Conservation (phyloP, 2,888 invertebrate species). For the Rotaria sp. region DNA sequence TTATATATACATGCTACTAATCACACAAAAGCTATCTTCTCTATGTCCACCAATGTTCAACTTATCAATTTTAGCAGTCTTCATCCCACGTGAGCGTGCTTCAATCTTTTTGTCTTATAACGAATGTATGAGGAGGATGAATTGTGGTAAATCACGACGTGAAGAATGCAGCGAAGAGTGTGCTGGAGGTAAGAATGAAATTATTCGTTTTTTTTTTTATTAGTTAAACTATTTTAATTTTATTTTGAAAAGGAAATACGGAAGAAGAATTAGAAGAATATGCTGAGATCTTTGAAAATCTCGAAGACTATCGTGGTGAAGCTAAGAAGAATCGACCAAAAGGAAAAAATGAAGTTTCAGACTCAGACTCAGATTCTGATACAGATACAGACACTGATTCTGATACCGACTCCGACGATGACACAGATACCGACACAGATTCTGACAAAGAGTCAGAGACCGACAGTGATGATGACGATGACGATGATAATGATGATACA, state of each 20-base stretch:
- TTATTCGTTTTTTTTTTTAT: not conserved
- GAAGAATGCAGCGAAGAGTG: slow-evolving; percentile 41
- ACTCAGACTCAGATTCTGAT: not conserved
- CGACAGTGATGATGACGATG: not conserved
- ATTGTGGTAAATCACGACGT: slow-evolving; percentile 32
- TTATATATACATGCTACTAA: not conserved
- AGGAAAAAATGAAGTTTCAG: not conserved
- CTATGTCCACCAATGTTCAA: not conserved
- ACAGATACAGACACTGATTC: not conserved
- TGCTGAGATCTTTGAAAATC: slow-evolving; percentile 37
- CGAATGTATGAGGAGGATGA: slow-evolving; percentile 41
- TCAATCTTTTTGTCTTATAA: slow-evolving; percentile 41
- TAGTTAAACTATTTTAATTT: not conserved
- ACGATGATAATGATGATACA: not conserved
- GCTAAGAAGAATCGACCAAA: not conserved
- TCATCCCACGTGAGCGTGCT: slow-evolving; percentile 38
- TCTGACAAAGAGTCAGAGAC: not conserved
- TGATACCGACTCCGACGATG: not conserved
- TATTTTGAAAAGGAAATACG: slow-evolving; percentile 29
- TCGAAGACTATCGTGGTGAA: slow-evolving; percentile 33
- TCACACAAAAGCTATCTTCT: not conserved
- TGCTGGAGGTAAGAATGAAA: slow-evolving; percentile 31
- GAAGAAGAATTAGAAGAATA: slow-evolving; percentile 41
- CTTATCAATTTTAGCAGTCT: slow-evolving; percentile 24
- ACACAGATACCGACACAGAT: not conserved